Evolutionary conservation across 2,888 invertebrate genomes (phyloP), one percentile per base, ranked within the genome.

Genomic region (Leucozona laternaria): DNA sequence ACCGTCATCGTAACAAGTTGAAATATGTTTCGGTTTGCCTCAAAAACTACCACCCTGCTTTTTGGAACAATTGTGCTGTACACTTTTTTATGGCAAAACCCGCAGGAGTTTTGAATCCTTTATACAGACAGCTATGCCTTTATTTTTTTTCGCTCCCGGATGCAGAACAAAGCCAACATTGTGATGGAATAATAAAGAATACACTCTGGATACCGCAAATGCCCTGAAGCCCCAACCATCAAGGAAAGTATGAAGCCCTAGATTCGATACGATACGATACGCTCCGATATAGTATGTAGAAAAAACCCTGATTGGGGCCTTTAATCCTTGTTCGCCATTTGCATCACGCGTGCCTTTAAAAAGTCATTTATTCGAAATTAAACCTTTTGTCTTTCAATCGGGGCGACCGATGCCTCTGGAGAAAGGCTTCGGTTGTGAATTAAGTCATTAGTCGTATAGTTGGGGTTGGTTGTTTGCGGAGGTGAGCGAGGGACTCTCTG

Each of bases 311-410:
- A 25, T 62, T 43, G 53, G 22, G 31, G 70, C 58, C 66, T 78
- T 68, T 62, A 60, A 60, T 68, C 55, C 72, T 66, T 66, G n/a
- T 71, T 48, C 60, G 40, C 85, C 57, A 66, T 80, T 77, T 73
- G 53, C 73, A 70, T 77, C 70, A 40, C 53, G 53, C 40, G 75
- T 53, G 25, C 55, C 73, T 81, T 86, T 78, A 86, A 86, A 86
- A 78, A 78, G 78, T 70, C 81, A 86, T 86, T 86, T 86, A 81
- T 86, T 78, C 77, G 64, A 77, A 86, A 81, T 86, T 81, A 86
- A 86, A 75, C 78, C 81, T 71, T 86, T 86, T 86, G 85, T 85
- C 80, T 60, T 71, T 31, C 60, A 72, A 85, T 85, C 80, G 80
- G 40, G 37, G 50, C 43, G 50, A 66, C 43, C 43, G n/a, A 79